Evolutionary conservation across 2,113 vertebrate species (phyloP), one percentile per base, ranked within the genome.

Genomic region (Tachycineta bicolor): DNA sequence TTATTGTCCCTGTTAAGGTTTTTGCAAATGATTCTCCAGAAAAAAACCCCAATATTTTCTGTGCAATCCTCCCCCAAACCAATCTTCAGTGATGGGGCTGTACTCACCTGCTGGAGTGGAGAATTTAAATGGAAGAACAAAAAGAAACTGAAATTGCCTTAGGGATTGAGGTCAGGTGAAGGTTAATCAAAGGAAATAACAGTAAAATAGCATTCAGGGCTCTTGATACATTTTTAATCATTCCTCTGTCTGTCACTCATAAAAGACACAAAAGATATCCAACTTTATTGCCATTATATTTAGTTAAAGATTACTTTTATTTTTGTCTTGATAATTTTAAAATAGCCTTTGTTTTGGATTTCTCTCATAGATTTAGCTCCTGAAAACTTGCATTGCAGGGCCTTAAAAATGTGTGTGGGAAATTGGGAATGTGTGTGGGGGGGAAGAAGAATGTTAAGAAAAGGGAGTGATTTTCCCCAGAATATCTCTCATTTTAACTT

Each of bases 161-260:
- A 87, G 96, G 96, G 98, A 97, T 87, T 93, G 86, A 89, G 98
- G 97, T 98, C 97, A 97, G 95, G 95, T 95, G 95, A 96, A 98
- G 98, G 98, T 98, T 98, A 98, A 98, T 98, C 97, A 97, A 97
- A 98, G 98, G 98, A 98, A 98, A 97, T 97, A 97, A 97, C 95
- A 95, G 95, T 87, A 96, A 97, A 98, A 98, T 97, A 95, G 95
- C 95, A 97, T 95, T 97, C 82, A 56, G 90, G 97, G 95, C 96
- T 96, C 96, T 85, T 26, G 95, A 92, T 98, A 95, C 97, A 96
- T 97, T 97, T 97, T 98, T 97, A 98, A 98, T 98, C 93, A 93
- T 96, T 95, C 82, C 60, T 29, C 53, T 89, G 83, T 68, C 89
- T 82, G 86, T 67, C 16, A 33, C 83, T 93, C 86, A 68, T 34